phyloP scores from a whole-genome alignment of 2,797 vertebrate species.

The Picus viridis region DNA sequence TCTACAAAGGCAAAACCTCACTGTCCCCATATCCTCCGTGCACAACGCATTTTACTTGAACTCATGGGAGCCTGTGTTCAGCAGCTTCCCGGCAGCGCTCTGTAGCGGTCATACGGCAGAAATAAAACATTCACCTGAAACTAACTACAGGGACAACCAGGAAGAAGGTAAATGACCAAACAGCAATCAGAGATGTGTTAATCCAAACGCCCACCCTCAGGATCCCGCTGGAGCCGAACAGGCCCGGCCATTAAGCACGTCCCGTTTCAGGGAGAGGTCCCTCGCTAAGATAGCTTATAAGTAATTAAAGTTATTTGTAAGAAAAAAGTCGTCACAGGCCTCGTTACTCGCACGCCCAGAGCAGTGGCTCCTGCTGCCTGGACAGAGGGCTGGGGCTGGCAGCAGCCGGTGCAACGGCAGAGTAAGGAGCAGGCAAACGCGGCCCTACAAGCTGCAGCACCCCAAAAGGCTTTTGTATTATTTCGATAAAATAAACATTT shows the following conservation, averaged over 20 bases:
- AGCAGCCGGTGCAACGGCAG: fast-evolving
- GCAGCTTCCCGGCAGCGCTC: background rate
- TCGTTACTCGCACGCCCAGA: fast-evolving
- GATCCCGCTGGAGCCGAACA: background rate
- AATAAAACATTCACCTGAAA: background rate
- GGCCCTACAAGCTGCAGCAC: background rate
- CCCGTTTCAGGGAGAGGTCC: background rate
- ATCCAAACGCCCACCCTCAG: background rate
- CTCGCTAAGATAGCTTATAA: background rate
- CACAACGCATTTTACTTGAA: background rate
- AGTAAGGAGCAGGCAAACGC: too few species aligned
- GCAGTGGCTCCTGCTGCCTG: background rate
- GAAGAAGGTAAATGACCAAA: background rate
- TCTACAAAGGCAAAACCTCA: background rate
- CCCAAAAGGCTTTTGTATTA: background rate
- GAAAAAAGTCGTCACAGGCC: background rate
- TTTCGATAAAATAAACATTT: background rate
- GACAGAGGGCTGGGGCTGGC: background rate
- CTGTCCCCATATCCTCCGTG: background rate
- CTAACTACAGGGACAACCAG: too few species aligned
- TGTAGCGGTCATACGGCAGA: background rate
- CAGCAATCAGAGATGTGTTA: background rate
- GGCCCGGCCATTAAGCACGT: background rate
- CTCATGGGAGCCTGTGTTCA: background rate
- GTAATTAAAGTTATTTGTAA: too few species aligned